Evolutionary conservation across 2,888 invertebrate genomes (phyloP), one percentile per base, ranked within the genome.

Genomic region (Heliconius ismenius): DNA sequence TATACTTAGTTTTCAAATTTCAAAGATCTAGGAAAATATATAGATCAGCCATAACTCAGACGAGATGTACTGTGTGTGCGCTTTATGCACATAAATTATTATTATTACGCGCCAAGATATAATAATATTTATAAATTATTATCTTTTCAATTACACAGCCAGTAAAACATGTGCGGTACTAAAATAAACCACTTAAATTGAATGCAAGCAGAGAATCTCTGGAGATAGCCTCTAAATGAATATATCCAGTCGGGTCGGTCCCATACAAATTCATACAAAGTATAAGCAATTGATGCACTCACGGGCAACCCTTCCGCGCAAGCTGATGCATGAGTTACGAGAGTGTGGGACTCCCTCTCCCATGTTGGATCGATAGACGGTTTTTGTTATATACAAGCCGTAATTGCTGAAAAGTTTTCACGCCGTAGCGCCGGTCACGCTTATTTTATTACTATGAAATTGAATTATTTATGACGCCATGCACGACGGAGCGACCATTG

Each of bases 321-420:
- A 92, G 92, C 92, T 92, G 92, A 92, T 91, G 91, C 92, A 90
- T 91, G 92, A 91, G 85, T 90, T 90, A 91, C 90, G 88, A 86
- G 86, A 82, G 84, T 81, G 86, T 86, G 85, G 86, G 85, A 84
- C 84, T 85, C 86, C 86, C 84, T 87, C 81, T 82, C 82, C 79
- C 86, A 85, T 87, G 88, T 88, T 89, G 85, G 87, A 89, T 89
- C 88, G 88, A 86, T 89, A 90, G 86, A 86, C 86, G 90, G 90
- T 92, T 94, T 93, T 93, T 92, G 93, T 92, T 92, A 93, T 89
- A 92, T 92, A 90, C 92, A 90, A 91, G 89, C 91, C 91, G 88
- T 93, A 93, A 93, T 93, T 93, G 92, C 92, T 94, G 93, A 94
- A 94, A 93, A 93, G 91, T 93, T 93, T 93, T 94, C 94, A 92